Evolutionary conservation across 2,797 vertebrate genomes (phyloP).

Genomic region (Hirundo rustica): DNA sequence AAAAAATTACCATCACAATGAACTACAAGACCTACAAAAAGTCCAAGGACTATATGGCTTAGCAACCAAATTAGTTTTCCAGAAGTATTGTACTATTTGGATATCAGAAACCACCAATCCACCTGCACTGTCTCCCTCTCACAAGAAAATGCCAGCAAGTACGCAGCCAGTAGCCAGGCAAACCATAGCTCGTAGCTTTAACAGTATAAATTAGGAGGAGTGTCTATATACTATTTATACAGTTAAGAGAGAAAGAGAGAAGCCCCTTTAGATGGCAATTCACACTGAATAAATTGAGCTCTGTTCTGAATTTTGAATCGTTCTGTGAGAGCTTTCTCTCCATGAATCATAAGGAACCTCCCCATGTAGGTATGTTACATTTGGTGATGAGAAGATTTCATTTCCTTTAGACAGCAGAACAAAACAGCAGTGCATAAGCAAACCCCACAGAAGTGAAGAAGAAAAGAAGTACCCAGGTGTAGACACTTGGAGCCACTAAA

Average conservation of each 20-base stretch:
- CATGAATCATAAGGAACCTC: neutral
- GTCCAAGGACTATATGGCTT: neutral
- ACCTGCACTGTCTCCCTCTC: neutral
- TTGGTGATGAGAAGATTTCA: neutral
- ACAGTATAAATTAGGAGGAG: neutral
- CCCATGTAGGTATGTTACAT: neutral
- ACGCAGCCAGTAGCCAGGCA: neutral
- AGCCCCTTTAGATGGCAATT: conserved; percentile 22
- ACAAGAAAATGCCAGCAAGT: neutral
- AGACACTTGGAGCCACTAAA: neutral
- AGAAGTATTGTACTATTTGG: neutral
- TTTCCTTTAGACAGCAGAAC: neutral
- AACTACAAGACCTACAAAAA: conserved; percentile 18
- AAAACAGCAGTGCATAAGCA: neutral
- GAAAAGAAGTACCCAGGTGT: neutral
- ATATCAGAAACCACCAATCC: neutral
- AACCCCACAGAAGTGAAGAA: neutral
- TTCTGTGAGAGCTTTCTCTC: neutral
- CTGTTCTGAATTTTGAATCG: conserved; percentile 12
- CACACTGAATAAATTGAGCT: conserved; percentile 22
- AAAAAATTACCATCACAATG: neutral
- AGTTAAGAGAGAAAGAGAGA: neutral
- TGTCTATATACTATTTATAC: neutral
- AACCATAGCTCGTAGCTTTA: neutral
- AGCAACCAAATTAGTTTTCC: neutral